A percentile compares a stretch with the other conserved stretches of the same genome.
Evolutionary conservation across 1,140 invertebrate species (phyloP).

Genomic region (Zaprionus ghesquierei): DNA sequence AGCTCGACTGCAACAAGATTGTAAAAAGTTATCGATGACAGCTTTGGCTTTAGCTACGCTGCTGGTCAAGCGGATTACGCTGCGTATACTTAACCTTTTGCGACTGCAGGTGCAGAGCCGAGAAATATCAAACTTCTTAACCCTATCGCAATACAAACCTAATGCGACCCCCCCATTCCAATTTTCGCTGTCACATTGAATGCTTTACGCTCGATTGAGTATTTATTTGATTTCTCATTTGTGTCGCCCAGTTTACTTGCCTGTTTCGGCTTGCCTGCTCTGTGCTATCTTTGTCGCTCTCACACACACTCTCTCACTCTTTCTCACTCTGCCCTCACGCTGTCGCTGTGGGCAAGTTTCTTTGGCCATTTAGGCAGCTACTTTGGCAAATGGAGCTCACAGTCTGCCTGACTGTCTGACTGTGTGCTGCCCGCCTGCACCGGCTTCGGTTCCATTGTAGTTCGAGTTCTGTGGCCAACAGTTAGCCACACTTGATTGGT

Average conservation of each 20-base stretch:
- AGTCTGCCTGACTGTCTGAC: slow-evolving; percentile 6
- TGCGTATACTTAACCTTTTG: slow-evolving; percentile 54
- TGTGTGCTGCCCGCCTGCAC: background rate
- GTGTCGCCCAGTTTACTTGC: slow-evolving; percentile 58
- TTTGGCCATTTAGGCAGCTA: slow-evolving; percentile 37
- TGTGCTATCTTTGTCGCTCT: background rate
- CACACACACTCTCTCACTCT: background rate
- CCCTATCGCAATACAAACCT: slow-evolving; percentile 32
- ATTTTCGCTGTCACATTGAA: slow-evolving; percentile 58
- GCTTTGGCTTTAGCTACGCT: slow-evolving; percentile 1
- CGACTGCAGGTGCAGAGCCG: background rate
- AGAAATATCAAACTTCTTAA: slow-evolving; percentile 21
- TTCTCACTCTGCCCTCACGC: slow-evolving; percentile 4
- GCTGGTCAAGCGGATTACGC: slow-evolving; percentile 36
- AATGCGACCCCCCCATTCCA: background rate
- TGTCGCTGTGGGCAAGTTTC: slow-evolving; percentile 9
- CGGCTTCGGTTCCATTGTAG: slow-evolving; percentile 47
- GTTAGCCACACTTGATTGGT: slow-evolving; percentile 80
- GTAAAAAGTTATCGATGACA: slow-evolving; percentile 22
- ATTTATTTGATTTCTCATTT: slow-evolving; percentile 81
- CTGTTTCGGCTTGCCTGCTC: slow-evolving; percentile 33
- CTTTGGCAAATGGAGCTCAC: slow-evolving; percentile 39
- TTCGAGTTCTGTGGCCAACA: slow-evolving; percentile 77
- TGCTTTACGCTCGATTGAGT: slow-evolving; percentile 78
- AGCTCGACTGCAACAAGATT: background rate